These are phyloP conservation scores for Brevipalpus yothersi DNA, from an alignment of 1,140 invertebrate species.

Conservation along the genomic window DNA sequence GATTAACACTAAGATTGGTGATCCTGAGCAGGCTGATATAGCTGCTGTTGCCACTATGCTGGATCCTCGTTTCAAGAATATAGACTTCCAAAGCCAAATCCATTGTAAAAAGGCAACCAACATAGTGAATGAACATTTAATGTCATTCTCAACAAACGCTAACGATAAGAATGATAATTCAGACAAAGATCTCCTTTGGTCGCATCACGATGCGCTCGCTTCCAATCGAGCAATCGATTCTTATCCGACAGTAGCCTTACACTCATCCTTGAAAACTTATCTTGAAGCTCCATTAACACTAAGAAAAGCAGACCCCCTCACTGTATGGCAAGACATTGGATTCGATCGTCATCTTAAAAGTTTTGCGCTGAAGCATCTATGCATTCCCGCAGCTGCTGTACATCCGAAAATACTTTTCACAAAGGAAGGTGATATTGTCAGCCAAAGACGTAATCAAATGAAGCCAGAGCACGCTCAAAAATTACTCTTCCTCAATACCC, in stretches of 20 bases:
- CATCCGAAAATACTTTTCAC: neutral
- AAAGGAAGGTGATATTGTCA: neutral
- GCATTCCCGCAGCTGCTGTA: neutral
- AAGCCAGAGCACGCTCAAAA: neutral
- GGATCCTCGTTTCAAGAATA: neutral
- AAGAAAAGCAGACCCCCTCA: neutral
- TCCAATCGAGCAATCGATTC: neutral
- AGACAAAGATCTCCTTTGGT: neutral
- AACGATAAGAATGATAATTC: neutral
- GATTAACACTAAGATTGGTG: neutral
- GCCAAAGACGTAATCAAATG: neutral
- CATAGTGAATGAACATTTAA: neutral
- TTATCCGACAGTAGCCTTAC: neutral
- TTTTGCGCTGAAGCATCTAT: constrained; percentile 12
- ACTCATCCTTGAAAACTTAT: neutral
- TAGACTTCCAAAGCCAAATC: neutral
- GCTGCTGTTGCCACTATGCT: neutral
- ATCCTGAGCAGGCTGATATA: neutral
- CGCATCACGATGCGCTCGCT: neutral
- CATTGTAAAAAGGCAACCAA: neutral
- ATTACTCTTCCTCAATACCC: neutral
- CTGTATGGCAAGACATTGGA: neutral
- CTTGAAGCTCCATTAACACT: constrained; percentile 11
- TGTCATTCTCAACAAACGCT: neutral
- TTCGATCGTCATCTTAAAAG: neutral